Base-by-base conservation (phyloP, 1,140 invertebrate species). In the Magallana gigas region DNA sequence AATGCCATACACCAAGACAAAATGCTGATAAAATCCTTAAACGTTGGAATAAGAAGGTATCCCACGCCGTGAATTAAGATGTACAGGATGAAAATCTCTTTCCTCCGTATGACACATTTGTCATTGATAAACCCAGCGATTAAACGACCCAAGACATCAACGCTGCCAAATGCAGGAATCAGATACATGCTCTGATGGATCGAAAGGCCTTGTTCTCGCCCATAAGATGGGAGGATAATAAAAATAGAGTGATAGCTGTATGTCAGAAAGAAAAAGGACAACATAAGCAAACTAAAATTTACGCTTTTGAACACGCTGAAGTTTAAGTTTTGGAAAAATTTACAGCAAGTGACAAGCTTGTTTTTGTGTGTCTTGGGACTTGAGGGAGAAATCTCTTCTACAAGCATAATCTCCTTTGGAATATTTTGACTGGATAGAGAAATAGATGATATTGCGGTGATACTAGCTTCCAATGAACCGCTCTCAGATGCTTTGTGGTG, bases 41-140 rank as follows among this genome's bases (percentile, higher is more conserved):
- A 64, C 18, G 64, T 36, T 58, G 88, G 88, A 12, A 71, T 83
- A 18, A 89, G 23, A 12, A 87, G n/a, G n/a, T 84, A 83, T 5
- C 68, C 59, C 8, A 89, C 0, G 5, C 85, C 83, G 56, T 84
- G 48, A 23, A 87, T 2, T 2, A 83, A 36, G 29, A 58, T 36
- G 18, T 62, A 58, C 0, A 59, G 18, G n/a, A 82, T 60, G 18
- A 85, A 89, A 1, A 87, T 71, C 12, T 56, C 23, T 83, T 76
- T 81, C 1, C 82, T 18, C 5, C 58, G 9, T n/a, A 57, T 7
- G 7, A 80, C 56, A 14, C 59, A 82, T 1, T 90, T 86, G 62
- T 93, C 91, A 9, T 90, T 88, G 18, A 91, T 88, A 90, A 91
- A 91, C 56, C 92, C 92, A 76, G 91, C 88, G 29, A 92, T 90